Evolutionary conservation across 2,888 invertebrate species (phyloP).

Genomic region (Lithophane ornitopus): DNA sequence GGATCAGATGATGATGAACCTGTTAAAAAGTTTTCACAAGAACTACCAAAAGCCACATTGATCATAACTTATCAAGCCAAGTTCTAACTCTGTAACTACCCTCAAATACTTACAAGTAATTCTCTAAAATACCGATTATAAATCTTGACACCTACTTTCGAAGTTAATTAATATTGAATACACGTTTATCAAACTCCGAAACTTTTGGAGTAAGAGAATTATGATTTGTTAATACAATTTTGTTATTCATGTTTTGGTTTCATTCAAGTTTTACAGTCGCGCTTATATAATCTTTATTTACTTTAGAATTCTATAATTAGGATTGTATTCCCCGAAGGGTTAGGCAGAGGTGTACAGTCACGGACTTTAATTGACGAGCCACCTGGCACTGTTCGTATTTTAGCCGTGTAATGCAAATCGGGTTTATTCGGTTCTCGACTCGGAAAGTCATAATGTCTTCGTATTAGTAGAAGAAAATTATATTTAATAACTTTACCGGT

Average conservation of each 20-base stretch:
- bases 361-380: no score
- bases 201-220: constrained; percentile 39
- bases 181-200: constrained; percentile 47
- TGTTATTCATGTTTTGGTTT: constrained; percentile 18
- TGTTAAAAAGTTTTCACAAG: no score
- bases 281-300: not conserved
- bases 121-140: constrained; percentile 16
- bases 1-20: no score
- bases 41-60: no score
- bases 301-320: not conserved
- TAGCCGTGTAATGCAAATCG: no score
- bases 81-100: constrained; percentile 10
- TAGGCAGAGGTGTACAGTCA: not conserved
- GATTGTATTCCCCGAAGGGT: not conserved
- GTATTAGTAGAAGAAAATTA: no score
- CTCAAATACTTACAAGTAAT: constrained; percentile 15
- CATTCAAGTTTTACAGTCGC: constrained; percentile 8
- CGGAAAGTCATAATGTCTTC: no score
- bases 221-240: constrained; percentile 40
- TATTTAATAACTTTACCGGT: no score
- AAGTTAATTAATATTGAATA: constrained; percentile 49
- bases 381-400: no score
- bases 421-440: no score
- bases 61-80: constrained; percentile 4
- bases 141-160: constrained; percentile 44